Evolutionary conservation across 2,888 invertebrate genomes (phyloP).

Genomic region (Epirrhoe alternata): DNA sequence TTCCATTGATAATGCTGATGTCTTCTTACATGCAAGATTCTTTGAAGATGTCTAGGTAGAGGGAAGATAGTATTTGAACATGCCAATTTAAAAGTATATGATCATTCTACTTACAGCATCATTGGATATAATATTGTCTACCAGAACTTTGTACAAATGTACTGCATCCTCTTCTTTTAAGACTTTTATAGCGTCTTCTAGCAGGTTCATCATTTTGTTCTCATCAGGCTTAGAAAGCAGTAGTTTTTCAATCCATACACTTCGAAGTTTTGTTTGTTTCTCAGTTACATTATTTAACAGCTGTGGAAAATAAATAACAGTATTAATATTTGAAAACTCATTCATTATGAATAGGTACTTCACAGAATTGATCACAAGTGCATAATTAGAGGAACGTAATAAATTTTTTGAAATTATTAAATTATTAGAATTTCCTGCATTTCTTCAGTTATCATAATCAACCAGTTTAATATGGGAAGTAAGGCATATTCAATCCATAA

Average conservation of each 20-base stretch:
- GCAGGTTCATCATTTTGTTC: constrained; percentile 61
- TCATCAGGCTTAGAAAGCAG: constrained; percentile 65
- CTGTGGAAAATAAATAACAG: constrained; percentile 52
- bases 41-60: not conserved
- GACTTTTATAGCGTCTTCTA: constrained; percentile 67
- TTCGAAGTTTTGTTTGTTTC: constrained; percentile 59
- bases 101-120: constrained; percentile 60
- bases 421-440: too few relatives aligned
- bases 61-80: not conserved
- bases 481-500: not conserved
- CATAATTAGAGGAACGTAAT: too few relatives aligned
- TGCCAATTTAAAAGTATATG: not conserved
- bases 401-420: too few relatives aligned
- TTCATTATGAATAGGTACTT: too few relatives aligned
- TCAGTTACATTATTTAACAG: constrained; percentile 64
- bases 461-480: not conserved
- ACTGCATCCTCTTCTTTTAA: constrained; percentile 64
- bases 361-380: too few relatives aligned
- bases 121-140: constrained; percentile 66
- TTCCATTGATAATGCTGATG: too few relatives aligned
- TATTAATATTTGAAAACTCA: not conserved
- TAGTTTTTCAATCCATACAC: constrained; percentile 72
- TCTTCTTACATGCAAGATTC: not conserved
- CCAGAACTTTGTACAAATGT: constrained; percentile 66
- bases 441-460: too few relatives aligned